Percentiles rank a stretch among this genome's conserved stretches.
Conservation (phyloP, 1,140 invertebrate genomes). For the Psix sp. region DNA sequence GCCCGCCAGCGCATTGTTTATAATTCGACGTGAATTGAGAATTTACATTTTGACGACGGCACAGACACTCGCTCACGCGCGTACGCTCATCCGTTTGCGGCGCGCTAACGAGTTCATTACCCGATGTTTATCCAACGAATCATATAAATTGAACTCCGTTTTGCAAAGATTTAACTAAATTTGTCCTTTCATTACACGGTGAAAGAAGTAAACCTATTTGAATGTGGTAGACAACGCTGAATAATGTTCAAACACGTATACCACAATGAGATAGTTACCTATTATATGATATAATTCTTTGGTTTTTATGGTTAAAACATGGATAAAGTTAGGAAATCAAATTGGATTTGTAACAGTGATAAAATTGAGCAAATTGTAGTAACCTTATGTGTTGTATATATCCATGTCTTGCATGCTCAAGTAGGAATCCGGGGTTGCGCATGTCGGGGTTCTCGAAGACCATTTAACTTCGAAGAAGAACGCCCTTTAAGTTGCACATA, state of each 20-base stretch:
- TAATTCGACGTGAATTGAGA: conserved; percentile 7
- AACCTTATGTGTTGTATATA: conserved; percentile 76
- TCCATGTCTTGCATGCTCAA: conserved; percentile 75
- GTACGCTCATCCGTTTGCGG: not conserved
- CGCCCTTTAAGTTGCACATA: conserved; percentile 11
- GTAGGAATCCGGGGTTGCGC: conserved; percentile 75
- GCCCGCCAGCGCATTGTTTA: no score
- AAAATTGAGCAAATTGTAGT: not conserved
- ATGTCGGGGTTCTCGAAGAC: conserved; percentile 75
- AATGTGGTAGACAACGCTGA: no score
- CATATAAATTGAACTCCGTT: no score
- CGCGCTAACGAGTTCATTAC: conserved; percentile 28
- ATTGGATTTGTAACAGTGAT: no score
- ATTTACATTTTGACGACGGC: conserved; percentile 10
- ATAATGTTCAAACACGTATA: no score
- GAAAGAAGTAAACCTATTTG: no score
- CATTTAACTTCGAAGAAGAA: conserved; percentile 61
- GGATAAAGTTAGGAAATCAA: not conserved
- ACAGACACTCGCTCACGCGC: not conserved
- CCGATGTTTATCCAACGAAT: not conserved
- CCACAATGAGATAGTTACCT: no score
- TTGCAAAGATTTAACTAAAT: no score
- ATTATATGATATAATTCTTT: no score
- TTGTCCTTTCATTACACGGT: no score
- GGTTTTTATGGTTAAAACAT: no score